These are phyloP conservation scores for Ochotona princeps DNA, from an alignment of 2,113 vertebrate species.

Conservation along the genomic window DNA sequence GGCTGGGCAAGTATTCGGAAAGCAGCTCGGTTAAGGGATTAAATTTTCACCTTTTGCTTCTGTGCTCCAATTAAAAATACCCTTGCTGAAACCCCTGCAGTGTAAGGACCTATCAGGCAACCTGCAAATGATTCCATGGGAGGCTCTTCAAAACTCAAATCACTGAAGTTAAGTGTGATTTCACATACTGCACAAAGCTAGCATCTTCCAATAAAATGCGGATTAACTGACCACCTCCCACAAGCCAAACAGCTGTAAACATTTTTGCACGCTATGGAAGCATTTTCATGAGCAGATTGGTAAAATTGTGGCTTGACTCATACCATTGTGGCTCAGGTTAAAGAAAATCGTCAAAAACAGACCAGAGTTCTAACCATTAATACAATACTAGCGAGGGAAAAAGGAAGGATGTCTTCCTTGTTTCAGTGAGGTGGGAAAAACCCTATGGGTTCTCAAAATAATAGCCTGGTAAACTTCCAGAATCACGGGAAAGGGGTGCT, in stretches of 20 bases:
- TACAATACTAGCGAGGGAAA: not conserved
- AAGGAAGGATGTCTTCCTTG: not conserved
- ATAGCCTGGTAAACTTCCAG: not conserved
- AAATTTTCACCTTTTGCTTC: slow-evolving; percentile 16
- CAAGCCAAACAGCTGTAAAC: not conserved
- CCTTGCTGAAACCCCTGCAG: not conserved
- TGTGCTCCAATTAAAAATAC: slow-evolving; percentile 6
- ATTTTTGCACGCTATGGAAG: not conserved
- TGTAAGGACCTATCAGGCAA: not conserved
- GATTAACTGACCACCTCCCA: slow-evolving; percentile 15
- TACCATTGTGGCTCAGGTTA: not conserved
- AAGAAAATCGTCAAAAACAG: slow-evolving; percentile 14
- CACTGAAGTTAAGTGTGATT: not conserved
- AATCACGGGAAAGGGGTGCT: not conserved
- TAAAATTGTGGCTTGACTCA: slow-evolving; percentile 25
- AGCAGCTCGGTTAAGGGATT: not conserved
- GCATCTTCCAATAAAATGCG: slow-evolving; percentile 12
- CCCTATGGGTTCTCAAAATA: not conserved
- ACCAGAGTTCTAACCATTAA: not conserved
- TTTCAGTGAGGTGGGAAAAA: not conserved
- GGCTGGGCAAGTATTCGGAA: slow-evolving; percentile 34
- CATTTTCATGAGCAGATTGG: not conserved
- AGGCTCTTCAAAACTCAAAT: not conserved
- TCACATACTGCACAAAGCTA: not conserved
- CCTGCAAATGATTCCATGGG: not conserved